These are phyloP conservation scores for Rhegmatorhina hoffmannsi DNA, from an alignment of 2,113 vertebrate species.

Conservation along the genomic window DNA sequence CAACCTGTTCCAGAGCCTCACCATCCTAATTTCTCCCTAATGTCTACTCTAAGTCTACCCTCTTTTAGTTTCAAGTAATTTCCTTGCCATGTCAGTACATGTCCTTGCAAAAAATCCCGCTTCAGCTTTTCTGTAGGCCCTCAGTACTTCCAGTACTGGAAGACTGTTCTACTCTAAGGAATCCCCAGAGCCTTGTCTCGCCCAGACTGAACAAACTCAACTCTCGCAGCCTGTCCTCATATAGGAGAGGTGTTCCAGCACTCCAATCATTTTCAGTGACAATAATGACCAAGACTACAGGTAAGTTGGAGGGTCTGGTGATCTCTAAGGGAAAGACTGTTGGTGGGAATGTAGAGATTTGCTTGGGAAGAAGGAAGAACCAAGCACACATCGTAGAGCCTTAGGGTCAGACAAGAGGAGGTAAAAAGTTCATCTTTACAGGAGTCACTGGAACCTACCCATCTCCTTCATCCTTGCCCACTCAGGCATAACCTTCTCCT, in stretches of 20 bases:
- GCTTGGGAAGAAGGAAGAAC: not conserved
- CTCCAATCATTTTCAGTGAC: not conserved
- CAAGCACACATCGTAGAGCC: not conserved
- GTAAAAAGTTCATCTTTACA: not conserved
- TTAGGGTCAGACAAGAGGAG: not conserved
- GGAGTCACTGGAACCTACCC: not conserved
- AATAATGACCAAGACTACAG: not conserved
- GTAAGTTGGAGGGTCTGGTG: not conserved
- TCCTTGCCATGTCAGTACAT: not conserved
- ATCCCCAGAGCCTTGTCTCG: not conserved
- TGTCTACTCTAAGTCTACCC: not conserved
- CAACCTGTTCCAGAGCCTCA: not conserved
- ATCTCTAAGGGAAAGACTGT: not conserved
- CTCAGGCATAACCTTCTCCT: not conserved
- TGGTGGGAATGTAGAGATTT: not conserved
- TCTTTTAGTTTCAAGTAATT: not conserved
- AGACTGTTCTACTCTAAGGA: not conserved
- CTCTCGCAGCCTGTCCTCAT: not conserved
- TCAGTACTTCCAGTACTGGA: not conserved
- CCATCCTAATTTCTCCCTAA: not conserved
- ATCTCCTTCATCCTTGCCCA: not conserved
- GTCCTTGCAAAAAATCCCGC: not conserved
- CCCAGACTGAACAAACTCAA: not conserved
- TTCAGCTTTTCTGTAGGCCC: not conserved
- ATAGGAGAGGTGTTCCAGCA: not conserved